Conservation (phyloP, 2,797 vertebrate genomes). For the Ceyx erithaca region DNA sequence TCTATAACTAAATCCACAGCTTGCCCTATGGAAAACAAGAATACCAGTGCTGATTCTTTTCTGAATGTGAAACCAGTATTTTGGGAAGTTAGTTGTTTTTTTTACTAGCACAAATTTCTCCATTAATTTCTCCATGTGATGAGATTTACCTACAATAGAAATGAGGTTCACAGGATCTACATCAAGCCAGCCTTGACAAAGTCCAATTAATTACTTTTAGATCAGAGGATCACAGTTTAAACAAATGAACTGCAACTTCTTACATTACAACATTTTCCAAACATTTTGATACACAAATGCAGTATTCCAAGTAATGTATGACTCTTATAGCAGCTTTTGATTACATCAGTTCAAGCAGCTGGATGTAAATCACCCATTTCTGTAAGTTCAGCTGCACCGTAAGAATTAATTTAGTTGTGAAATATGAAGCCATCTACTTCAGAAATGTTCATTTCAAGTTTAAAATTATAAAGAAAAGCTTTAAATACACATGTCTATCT, state of each 20-base stretch:
- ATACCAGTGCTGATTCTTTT: background rate
- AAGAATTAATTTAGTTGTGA: background rate
- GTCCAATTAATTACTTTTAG: background rate
- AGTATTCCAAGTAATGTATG: background rate
- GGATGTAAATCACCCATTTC: background rate
- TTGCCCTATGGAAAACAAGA: background rate
- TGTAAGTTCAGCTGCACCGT: background rate
- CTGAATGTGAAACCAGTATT: background rate
- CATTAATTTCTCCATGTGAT: background rate
- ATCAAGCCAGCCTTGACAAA: background rate
- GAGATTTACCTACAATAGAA: background rate
- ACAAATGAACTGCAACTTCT: background rate
- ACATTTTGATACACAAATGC: background rate
- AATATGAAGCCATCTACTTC: background rate
- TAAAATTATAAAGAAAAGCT: background rate
- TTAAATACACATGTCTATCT: background rate
- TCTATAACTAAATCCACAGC: accelerated
- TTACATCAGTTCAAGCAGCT: background rate
- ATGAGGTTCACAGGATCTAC: background rate
- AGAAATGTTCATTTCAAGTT: background rate
- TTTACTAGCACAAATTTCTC: background rate
- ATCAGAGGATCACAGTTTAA: background rate
- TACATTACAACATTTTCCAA: background rate
- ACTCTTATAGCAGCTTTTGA: background rate
- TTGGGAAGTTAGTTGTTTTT: background rate